These are phyloP conservation scores for Cololabis saira DNA, from an alignment of 2,113 vertebrate species.

Conservation along the genomic window DNA sequence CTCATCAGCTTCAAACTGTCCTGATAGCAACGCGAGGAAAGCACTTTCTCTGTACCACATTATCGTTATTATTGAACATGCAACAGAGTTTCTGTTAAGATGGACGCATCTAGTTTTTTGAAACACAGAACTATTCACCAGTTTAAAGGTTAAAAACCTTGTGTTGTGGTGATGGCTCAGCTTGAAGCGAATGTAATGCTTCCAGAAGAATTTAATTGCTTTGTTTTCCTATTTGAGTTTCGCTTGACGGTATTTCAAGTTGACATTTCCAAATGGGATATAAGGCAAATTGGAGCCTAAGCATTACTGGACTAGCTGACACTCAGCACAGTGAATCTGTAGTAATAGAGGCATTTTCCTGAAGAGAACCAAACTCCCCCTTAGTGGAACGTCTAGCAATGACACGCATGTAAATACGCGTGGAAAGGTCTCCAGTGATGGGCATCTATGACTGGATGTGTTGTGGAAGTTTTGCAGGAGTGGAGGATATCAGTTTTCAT, in stretches of 20 bases:
- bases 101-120: not conserved
- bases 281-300: slow-evolving; percentile 1
- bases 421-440: slow-evolving; percentile 9
- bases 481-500: slow-evolving; percentile 26
- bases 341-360: slow-evolving; percentile 2
- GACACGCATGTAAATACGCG: slow-evolving; percentile 1
- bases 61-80: slow-evolving; percentile 9
- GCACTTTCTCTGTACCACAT: not conserved
- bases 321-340: not conserved
- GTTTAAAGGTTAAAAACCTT: slow-evolving; percentile 12
- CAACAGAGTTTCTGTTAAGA: not conserved
- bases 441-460: slow-evolving; percentile 12
- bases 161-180: slow-evolving; percentile 14
- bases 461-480: slow-evolving; percentile 15
- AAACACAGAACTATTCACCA: not conserved
- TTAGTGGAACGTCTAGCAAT: slow-evolving; percentile 5
- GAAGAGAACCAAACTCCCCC: slow-evolving; percentile 5
- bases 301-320: slow-evolving; percentile 6
- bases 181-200: slow-evolving; percentile 5
- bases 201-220: slow-evolving; percentile 16
- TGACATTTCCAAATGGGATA: slow-evolving; percentile 1
- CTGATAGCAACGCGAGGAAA: slow-evolving; percentile 7
- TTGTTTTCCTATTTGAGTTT: slow-evolving; percentile 1
- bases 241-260: slow-evolving; percentile 5
- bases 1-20: slow-evolving; percentile 18